Evolutionary conservation across 92 coral and sea anemone genomes (phyloP).

Genomic region (Phenganax stokvisi): DNA sequence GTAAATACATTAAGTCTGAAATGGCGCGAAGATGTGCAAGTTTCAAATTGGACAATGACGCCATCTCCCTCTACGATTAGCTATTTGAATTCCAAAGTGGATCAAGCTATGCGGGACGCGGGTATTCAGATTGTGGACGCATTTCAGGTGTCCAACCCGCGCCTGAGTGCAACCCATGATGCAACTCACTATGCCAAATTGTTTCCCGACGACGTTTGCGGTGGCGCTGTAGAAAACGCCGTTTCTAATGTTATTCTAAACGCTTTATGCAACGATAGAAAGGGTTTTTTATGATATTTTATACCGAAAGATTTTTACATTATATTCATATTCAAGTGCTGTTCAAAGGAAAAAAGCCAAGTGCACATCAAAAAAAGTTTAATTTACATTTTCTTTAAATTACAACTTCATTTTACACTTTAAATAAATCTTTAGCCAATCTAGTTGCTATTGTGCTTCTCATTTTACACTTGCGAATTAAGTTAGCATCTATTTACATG

Average conservation of each 20-base stretch:
- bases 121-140: conserved; percentile 89
- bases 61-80: conserved; percentile 87
- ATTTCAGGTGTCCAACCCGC: conserved; percentile 89
- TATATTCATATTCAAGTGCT: not conserved
- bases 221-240: conserved; percentile 94
- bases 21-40: conserved; percentile 89
- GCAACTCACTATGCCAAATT: conserved; percentile 92
- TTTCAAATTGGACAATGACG: conserved; percentile 82
- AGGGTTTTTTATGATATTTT: not conserved
- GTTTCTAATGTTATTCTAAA: conserved; percentile 82
- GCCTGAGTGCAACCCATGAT: conserved; percentile 89
- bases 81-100: conserved; percentile 67
- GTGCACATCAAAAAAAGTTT: not conserved
- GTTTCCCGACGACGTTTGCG: conserved; percentile 78
- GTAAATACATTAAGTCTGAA: conserved; percentile 83
- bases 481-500: not conserved
- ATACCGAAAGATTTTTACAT: not conserved
- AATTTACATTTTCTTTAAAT: not conserved
- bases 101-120: conserved; percentile 54
- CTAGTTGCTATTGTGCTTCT: not conserved
- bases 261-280: conserved; percentile 65
- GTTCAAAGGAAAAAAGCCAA: not conserved
- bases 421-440: not conserved
- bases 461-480: not conserved
- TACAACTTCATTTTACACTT: conserved; percentile 7